Evolutionary conservation across 2,113 vertebrate species (phyloP), one percentile per base, ranked within the genome.

Genomic region (Crotalus viridis): DNA sequence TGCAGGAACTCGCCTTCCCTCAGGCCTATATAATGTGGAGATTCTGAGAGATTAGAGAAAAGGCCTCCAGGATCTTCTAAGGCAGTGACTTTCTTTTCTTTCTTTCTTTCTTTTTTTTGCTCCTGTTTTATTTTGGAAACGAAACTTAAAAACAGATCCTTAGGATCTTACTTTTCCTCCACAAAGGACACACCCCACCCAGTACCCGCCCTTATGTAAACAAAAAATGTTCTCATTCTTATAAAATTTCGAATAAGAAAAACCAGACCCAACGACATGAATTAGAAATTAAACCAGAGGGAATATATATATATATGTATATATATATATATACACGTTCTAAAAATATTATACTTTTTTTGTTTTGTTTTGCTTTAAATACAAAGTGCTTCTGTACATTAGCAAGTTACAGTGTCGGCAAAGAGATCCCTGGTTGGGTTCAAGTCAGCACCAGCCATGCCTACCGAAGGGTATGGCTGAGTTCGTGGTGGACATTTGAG

Each of bases 381-480:
- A 98, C 97, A 98, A 98, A 98, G 98, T 98, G 97, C 98, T 98
- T 98, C 95, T 97, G 96, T 97, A 97, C 96, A 97, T 96, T 87
- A 98, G 96, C 96, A 97, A 95, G 97, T 97, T 98, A 98, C 98
- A 98, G 97, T 97, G 97, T 98, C 96, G 96, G 92, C 96, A 97
- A 98, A 91, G 88, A 98, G 95, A 97, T 97, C 96, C 97, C 97
- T 98, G 97, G 97, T 96, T 95, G 95, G 94, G 54, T 96, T 43
- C 94, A 48, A 96, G 94, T 95, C 93, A 93, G 92, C 93, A 85
- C 57, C 1, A 92, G 92, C 21, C 46, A 7, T 51, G 28, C 43
- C 92, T 92, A 90, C 81, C 59, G 10, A 51, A 39, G 52, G 89
- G 48, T 59, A 46, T 0, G 19, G 85, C 12, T 89, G 91, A 96